Percentiles rank a stretch among this genome's conserved stretches.
phyloP scores from a whole-genome alignment of 2,797 vertebrate species.

The Perodicticus potto region DNA sequence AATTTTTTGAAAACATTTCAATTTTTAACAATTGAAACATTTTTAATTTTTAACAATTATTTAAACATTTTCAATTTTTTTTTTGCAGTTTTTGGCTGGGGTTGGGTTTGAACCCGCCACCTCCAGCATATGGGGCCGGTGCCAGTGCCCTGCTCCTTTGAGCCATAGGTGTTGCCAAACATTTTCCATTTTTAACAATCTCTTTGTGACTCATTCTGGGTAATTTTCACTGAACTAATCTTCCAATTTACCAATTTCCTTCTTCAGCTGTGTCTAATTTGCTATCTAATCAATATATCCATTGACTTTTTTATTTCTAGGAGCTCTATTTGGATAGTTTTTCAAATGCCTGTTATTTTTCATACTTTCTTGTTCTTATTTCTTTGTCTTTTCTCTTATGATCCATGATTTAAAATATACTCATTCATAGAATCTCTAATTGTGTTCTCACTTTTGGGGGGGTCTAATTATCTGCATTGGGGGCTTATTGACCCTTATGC shows the following conservation, averaged over 20 bases:
- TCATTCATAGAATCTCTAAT: not conserved
- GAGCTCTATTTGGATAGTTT: not conserved
- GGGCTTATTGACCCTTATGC: not conserved
- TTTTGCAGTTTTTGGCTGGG: no score
- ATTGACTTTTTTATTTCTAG: constrained; percentile 17
- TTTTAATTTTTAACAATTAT: not conserved
- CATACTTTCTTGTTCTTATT: not conserved
- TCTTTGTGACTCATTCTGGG: not conserved
- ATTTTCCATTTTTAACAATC: no score
- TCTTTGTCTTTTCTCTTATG: not conserved
- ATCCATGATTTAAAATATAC: not conserved
- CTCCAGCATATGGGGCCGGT: no score
- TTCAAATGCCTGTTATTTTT: not conserved
- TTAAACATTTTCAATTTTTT: constrained; percentile 33
- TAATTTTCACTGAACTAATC: constrained; percentile 41
- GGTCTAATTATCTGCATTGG: not conserved
- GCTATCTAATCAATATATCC: not conserved
- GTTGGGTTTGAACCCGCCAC: no score
- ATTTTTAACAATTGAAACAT: not conserved
- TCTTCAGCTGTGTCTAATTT: constrained; percentile 40
- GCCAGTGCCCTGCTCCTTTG: no score
- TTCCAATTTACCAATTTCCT: not conserved
- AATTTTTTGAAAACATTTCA: not conserved
- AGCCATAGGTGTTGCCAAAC: no score
- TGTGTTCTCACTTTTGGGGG: not conserved